Base-by-base conservation (phyloP, 2,113 vertebrate species). In the Eubucco bourcierii region DNA sequence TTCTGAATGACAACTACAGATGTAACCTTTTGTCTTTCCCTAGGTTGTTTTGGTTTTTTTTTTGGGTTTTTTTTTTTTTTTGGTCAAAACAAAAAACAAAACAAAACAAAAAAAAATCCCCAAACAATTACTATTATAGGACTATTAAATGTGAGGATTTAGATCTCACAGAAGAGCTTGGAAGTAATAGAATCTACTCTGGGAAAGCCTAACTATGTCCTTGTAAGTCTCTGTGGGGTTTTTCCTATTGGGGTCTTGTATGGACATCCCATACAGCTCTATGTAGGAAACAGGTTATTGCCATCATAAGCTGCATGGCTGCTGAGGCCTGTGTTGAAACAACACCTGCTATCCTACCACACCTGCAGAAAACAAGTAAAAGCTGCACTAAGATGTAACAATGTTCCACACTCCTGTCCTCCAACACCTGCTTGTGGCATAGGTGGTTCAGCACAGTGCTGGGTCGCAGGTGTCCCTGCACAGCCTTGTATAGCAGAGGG, bases 141-240 rank as follows among this genome's bases (percentile, higher is more conserved):
- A 53, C 60, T 75, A 80, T 83, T 86, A 83, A 58, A 75, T 92
- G 83, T 60, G 44, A 92, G 79, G 87, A 93, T 94, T 92, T 90
- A 31, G 21, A 82, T 90, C 80, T 85, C 53, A 89, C 52, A 80
- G 44, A n/a, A 85, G 76, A 94, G 65, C 11, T 87, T 7, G 1
- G 24, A 80, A 94, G n/a, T 44, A 39, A 81, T 6, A 68, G 70
- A 93, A 90, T 78, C 68, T 88, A 18, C 63, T 72, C 39, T 70
- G 27, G 34, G 37, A 72, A 78, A 92, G 78, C 58, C 83, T 84
- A 47, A 28, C 7, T 0, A 0, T 78, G 61, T 78, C 78, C 59
- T 79, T 79, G 46, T 46, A 76, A 79, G 39, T 15, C 12, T 68
- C 80, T 68, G 29, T 33, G 59, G 37, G 11, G 11, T 6, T 73